Evolutionary conservation across 2,113 vertebrate species (phyloP).

Genomic region (Rousettus leschenaultii): DNA sequence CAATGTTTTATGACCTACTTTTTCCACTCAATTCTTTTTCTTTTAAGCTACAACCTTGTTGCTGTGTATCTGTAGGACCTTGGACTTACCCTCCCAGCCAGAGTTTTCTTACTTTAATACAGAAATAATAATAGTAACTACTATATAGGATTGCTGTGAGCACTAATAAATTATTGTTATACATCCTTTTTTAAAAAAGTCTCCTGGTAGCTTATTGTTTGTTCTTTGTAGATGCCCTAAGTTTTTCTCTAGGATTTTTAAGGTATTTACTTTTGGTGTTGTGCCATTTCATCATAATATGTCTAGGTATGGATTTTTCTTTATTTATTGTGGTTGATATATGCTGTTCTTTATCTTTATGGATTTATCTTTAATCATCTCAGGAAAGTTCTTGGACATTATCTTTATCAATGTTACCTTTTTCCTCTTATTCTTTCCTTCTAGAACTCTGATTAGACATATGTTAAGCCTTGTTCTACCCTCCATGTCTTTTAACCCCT

Average conservation of each 20-base stretch:
- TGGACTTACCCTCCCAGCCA: neutral
- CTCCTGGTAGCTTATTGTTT: neutral
- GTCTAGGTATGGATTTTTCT: neutral
- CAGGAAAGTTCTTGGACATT: neutral
- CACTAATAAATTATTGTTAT: neutral
- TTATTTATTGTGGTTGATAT: neutral
- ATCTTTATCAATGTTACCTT: neutral
- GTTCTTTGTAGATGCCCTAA: neutral
- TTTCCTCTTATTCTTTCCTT: neutral
- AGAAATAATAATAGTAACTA: slow-evolving; percentile 22
- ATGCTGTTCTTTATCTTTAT: neutral
- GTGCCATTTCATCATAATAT: neutral
- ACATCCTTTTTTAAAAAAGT: neutral
- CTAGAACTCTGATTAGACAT: neutral
- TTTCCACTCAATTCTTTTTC: neutral
- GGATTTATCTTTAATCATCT: slow-evolving; percentile 6
- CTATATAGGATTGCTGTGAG: neutral
- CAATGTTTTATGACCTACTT: slow-evolving; percentile 14
- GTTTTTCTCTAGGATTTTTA: neutral
- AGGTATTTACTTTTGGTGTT: neutral
- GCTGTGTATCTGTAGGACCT: neutral
- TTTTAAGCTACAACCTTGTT: neutral
- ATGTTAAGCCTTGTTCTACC: neutral
- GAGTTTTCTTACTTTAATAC: slow-evolving; percentile 7
- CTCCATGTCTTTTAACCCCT: neutral